A percentile compares a stretch with the other conserved stretches of the same genome.
These are phyloP conservation scores for Antitype chi DNA, from an alignment of 2,888 invertebrate species.

Conservation along the genomic window DNA sequence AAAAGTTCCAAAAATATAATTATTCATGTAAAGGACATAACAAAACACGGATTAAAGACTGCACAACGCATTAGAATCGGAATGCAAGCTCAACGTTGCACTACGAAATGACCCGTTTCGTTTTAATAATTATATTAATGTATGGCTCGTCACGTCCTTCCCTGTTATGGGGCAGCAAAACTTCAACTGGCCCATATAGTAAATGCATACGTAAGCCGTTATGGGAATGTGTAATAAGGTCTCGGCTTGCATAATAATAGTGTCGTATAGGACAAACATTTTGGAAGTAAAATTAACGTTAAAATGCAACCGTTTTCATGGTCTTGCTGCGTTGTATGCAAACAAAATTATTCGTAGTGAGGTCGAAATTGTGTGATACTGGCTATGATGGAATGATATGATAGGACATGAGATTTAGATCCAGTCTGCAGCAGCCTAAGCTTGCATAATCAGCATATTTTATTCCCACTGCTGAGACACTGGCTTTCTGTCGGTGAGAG, in stretches of 20 bases:
- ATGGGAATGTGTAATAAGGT: slow-evolving; percentile 34
- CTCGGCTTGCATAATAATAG: slow-evolving; percentile 13
- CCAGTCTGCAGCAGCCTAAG: neutral
- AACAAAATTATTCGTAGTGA: no score
- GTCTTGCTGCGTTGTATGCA: neutral
- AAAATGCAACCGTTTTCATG: neutral
- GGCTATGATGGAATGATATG: no score
- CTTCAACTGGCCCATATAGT: slow-evolving; percentile 43
- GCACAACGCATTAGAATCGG: slow-evolving; percentile 23
- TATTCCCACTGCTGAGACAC: neutral
- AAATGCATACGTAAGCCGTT: slow-evolving; percentile 39
- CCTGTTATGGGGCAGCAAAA: slow-evolving; percentile 15
- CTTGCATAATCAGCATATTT: no score
- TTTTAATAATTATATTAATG: slow-evolving; percentile 53
- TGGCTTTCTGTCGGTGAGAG: neutral
- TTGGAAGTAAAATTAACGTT: neutral
- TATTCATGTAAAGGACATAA: slow-evolving; percentile 1
- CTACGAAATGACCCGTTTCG: slow-evolving; percentile 39
- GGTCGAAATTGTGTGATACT: no score
- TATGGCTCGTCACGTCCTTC: slow-evolving; percentile 53
- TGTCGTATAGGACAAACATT: neutral
- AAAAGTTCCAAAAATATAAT: neutral
- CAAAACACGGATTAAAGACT: slow-evolving; percentile 38
- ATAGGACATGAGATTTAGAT: no score
- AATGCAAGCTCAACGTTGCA: slow-evolving; percentile 53